Evolutionary conservation across 2,888 invertebrate species (phyloP), one percentile per base, ranked within the genome.

Genomic region (Penaeus monodon): DNA sequence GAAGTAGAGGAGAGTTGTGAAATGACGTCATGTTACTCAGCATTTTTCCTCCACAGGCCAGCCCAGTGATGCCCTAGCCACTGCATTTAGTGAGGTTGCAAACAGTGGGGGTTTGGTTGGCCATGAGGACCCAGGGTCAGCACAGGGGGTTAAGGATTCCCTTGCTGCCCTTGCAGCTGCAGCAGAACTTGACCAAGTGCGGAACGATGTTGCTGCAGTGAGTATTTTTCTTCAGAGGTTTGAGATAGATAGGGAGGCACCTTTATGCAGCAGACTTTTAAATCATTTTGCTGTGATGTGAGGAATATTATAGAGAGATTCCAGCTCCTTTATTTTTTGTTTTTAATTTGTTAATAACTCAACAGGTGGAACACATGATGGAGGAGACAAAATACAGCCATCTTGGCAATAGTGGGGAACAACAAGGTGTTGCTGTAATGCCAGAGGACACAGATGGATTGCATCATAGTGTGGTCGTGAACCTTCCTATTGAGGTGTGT

Each of bases 341-440:
- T 57, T 57, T 57, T 33, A 76, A 76, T 76, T 22, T 76, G 14
- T 38, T 24, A 76, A 76, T 33, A 20, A 76, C 33, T 76, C 17
- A 76, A 38, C 20, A 88, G 88, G 88, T 88, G 12, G 88, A 88
- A 24, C 88, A 88, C 27, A 88, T 88, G 88, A 88, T 88, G 80
- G 88, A 88, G 63, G 86, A 87, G 73, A 82, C 86, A 22, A 87
- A 87, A 57, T 87, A 87, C 78, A 83, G 79, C 63, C 86, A 87
- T 68, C 74, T 87, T 20, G 49, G 83, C 22, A 65, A 66, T 14
- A 73, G 73, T 73, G 80, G 64, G 27, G 85, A 84, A 3, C 77
- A 78, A n/a, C 85, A 78, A 29, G 70, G 66, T 49, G 64, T 81
- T 64, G 29, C 74, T 49, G 83, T 87, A 44, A 73, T 87, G 78